A percentile compares a stretch with the other conserved stretches of the same genome.
These are phyloP conservation scores for Drosophila sulfurigaster DNA, from an alignment of 1,140 invertebrate genomes.

Conservation along the genomic window DNA sequence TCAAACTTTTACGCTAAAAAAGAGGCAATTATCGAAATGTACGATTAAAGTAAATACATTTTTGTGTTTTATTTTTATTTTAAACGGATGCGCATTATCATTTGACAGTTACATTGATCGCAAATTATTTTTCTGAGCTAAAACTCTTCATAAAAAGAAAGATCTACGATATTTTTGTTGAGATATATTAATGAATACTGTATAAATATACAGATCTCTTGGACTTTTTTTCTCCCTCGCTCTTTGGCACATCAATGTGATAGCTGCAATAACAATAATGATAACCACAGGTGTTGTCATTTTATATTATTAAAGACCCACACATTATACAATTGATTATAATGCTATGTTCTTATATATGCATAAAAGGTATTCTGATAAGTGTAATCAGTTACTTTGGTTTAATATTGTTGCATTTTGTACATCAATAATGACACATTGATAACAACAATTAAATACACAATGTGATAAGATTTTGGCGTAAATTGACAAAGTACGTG, in stretches of 20 bases:
- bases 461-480: not conserved
- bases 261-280: constrained; percentile 20
- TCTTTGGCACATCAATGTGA: not conserved
- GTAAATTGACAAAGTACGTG: too few species aligned
- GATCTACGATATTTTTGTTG: too few species aligned
- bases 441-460: constrained; percentile 7
- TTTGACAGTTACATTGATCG: too few species aligned
- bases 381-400: constrained; percentile 20
- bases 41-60: too few species aligned
- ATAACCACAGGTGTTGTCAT: constrained; percentile 33
- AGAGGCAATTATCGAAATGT: too few species aligned
- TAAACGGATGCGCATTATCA: too few species aligned
- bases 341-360: constrained; percentile 6
- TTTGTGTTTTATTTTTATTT: too few species aligned
- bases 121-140: too few species aligned
- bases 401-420: constrained; percentile 14
- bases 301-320: constrained; percentile 26
- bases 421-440: not conserved
- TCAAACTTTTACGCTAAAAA: too few species aligned
- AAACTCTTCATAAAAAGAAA: too few species aligned
- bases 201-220: too few species aligned
- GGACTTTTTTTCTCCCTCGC: not conserved
- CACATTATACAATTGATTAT: constrained; percentile 17
- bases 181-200: too few species aligned
- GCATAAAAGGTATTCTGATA: not conserved